Base-by-base conservation (phyloP, 1,140 invertebrate species). In the Conus ventricosus region DNA sequence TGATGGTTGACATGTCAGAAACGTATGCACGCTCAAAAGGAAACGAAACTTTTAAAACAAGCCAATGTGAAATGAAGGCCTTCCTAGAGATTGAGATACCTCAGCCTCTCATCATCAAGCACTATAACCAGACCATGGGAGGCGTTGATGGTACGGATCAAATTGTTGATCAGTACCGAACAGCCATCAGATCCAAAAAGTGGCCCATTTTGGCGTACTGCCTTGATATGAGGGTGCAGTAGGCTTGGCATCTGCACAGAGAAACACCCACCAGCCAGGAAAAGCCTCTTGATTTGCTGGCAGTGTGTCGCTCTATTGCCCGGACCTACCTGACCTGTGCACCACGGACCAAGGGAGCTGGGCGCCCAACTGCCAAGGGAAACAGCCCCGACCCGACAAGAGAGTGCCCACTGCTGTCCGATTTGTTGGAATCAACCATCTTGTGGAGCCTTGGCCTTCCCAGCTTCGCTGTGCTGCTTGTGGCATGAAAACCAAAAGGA, bases 171-270 rank as follows among this genome's bases (percentile, higher is more conserved):
- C 76, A 91, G 27, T 94, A 94, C 82, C 25, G 92, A 54, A 83
- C 90, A 25, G n/a, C 67, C 15, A 93, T 94, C 53, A 84, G 92
- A 60, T 93, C 92, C 80, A 94, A 94, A 85, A 94, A 94, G 91
- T 94, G 91, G 86, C 91, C 92, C 27, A 80, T 95, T n/a, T 78
- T 93, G 55, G 67, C 53, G 27, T 76, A 93, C 87, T 92, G 88
- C 82, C 20, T 94, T 8, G 93, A 94, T 89, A 89, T 93, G 88
- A 91, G 91, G 25, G 85, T 92, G 20, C 92, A 94, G 85, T 94
- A 94, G 90, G 91, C 92, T 17, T 94, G 93, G 93, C 92, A 92
- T 39, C 55, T 94, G n/a, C 90, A 93, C 78, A 4, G 85, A 10
- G 4, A 25, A 15, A 63, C 8, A 10, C 55, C 11, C 25, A 15